Percentiles rank a stretch among this genome's conserved stretches.
These are phyloP conservation scores for Sinohyriopsis cumingii DNA, from an alignment of 2,888 invertebrate genomes.

Conservation along the genomic window DNA sequence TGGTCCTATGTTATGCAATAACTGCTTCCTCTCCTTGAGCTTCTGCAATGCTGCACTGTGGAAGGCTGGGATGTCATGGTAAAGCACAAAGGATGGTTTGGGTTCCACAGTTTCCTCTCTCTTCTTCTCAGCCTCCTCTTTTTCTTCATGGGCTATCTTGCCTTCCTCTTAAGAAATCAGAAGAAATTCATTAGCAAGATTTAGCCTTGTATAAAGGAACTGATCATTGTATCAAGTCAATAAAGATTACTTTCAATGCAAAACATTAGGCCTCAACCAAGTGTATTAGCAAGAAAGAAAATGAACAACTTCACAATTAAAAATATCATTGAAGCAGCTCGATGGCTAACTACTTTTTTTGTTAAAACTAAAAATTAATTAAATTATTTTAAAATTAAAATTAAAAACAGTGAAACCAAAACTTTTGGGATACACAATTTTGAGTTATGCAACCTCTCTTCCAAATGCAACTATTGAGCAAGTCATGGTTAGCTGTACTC, in stretches of 20 bases:
- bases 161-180: conserved; percentile 4
- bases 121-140: conserved; percentile 3
- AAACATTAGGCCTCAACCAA: neutral
- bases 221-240: no score
- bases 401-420: no score
- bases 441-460: no score
- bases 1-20: conserved; percentile 82
- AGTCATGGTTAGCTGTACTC: no score
- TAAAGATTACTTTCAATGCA: neutral
- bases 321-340: neutral
- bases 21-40: conserved; percentile 66
- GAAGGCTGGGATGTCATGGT: conserved; percentile 63
- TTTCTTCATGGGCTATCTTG: conserved; percentile 8
- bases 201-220: no score
- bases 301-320: neutral
- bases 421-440: no score
- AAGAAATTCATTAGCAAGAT: no score
- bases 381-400: no score
- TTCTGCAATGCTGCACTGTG: conserved; percentile 59
- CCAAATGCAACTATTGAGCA: no score
- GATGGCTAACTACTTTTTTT: no score
- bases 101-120: neutral
- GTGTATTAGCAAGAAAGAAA: neutral
- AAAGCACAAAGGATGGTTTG: conserved; percentile 40
- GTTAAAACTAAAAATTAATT: no score